Percentiles rank a stretch among this genome's conserved stretches.
These are phyloP conservation scores for Squalus acanthias DNA, from an alignment of 2,797 vertebrate genomes.

Conservation along the genomic window DNA sequence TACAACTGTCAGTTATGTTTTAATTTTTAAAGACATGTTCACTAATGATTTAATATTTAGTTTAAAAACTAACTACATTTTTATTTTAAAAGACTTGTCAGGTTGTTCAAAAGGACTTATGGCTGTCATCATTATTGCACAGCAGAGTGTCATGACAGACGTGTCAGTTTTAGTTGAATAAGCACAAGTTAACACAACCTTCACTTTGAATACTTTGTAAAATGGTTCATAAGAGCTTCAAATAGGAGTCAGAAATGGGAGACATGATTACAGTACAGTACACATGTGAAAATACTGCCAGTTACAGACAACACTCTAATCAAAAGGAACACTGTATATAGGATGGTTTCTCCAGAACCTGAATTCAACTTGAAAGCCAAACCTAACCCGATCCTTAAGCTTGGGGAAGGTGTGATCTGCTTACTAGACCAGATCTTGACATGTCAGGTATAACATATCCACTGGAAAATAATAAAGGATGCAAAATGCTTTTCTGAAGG, in stretches of 20 bases:
- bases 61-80: neutral
- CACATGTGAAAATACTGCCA: neutral
- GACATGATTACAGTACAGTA: neutral
- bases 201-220: neutral
- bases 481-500: neutral
- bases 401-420: neutral
- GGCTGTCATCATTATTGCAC: neutral
- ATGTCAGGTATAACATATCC: neutral
- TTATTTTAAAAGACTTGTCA: neutral
- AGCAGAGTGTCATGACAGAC: neutral
- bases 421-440: neutral
- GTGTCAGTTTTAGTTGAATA: neutral
- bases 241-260: neutral
- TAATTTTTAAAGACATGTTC: neutral
- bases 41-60: neutral
- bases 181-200: neutral
- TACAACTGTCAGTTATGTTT: neutral
- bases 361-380: neutral
- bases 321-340: neutral
- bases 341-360: neutral
- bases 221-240: neutral
- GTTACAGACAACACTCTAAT: neutral
- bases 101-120: too few species aligned
- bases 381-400: neutral
- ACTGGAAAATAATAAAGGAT: neutral